Conservation (phyloP, 2,888 invertebrate genomes). For the Erebia ligea region DNA sequence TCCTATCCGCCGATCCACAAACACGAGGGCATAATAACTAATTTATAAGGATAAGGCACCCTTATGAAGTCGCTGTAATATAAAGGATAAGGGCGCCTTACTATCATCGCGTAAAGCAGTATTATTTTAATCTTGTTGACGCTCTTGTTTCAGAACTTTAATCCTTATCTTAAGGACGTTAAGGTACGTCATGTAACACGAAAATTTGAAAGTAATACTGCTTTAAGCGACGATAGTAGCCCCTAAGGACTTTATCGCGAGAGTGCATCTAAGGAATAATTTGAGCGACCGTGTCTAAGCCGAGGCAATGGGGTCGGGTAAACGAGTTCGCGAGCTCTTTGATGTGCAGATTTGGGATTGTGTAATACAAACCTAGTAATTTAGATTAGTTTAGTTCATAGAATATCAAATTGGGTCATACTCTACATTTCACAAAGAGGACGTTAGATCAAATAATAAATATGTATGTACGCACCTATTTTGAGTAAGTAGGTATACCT, state of each 20-base stretch:
- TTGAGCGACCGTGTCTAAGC: conserved; percentile 30
- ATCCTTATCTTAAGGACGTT: too few relatives aligned
- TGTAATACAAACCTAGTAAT: conserved; percentile 19
- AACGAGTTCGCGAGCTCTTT: conserved; percentile 31
- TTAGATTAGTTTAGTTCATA: conserved; percentile 14
- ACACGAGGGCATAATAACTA: neutral
- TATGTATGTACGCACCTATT: too few relatives aligned
- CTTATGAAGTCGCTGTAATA: neutral
- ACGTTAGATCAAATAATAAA: neutral
- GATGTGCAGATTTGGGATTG: conserved; percentile 29
- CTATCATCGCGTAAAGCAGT: too few relatives aligned
- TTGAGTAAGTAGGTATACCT: too few relatives aligned
- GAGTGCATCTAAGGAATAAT: conserved; percentile 13
- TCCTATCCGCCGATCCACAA: neutral
- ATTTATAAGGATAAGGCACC: neutral
- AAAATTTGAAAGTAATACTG: too few relatives aligned
- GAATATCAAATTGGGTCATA: conserved; percentile 18
- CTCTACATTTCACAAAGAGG: neutral
- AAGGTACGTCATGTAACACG: too few relatives aligned
- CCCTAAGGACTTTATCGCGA: neutral
- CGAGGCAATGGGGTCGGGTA: conserved; percentile 28
- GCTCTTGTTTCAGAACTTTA: too few relatives aligned
- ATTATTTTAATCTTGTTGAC: too few relatives aligned
- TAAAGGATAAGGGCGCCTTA: neutral
- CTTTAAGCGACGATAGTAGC: too few relatives aligned